A percentile compares a stretch with the other conserved stretches of the same genome.
Evolutionary conservation across 2,797 vertebrate genomes (phyloP).

Genomic region (Pachyuromys duprasi): DNA sequence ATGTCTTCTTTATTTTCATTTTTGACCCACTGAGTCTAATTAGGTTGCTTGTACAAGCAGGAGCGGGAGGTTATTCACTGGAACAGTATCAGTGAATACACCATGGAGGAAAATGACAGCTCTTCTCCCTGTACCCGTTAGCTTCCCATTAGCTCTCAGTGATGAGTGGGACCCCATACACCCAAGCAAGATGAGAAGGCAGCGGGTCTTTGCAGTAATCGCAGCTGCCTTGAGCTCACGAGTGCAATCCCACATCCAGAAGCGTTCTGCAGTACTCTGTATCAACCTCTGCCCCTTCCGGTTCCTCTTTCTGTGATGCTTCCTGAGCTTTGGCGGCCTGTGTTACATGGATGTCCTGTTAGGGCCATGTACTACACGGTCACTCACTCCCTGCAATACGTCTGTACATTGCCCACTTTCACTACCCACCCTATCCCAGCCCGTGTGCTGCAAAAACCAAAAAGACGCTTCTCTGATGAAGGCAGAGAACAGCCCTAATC

Average conservation of each 20-base stretch:
- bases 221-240: neutral
- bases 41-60: neutral
- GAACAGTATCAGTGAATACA: neutral
- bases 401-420: neutral
- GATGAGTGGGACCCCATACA: too few relatives aligned
- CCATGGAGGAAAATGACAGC: neutral
- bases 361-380: too few relatives aligned
- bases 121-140: neutral
- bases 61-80: neutral
- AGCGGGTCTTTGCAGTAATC: neutral
- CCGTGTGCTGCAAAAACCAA: neutral
- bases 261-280: fast-evolving
- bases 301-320: fast-evolving
- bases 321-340: neutral
- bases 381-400: neutral
- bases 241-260: neutral
- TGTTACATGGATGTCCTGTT: neutral
- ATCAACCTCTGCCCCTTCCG: neutral
- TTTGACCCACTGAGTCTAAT: neutral
- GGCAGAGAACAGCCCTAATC: neutral
- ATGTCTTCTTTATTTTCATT: neutral
- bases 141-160: neutral
- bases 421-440: neutral
- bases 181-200: neutral
- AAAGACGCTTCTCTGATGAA: neutral